Evolutionary conservation across 1,140 invertebrate genomes (phyloP), one percentile per base, ranked within the genome.

Genomic region (Xylocopa sonorina): DNA sequence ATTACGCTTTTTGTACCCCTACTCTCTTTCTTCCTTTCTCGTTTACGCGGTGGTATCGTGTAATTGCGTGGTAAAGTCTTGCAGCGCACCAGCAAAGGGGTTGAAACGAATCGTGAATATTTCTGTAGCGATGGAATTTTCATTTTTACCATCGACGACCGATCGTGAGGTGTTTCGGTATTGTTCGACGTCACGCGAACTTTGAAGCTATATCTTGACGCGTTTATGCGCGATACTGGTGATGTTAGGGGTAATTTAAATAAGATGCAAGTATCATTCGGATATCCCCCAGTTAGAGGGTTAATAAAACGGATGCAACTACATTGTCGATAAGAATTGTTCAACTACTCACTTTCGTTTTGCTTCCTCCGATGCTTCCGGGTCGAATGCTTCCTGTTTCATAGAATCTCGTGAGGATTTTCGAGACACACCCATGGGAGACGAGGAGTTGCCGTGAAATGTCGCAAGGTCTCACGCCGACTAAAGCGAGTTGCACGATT

Each of bases 331-430:
- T 38, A 38, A 38, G 38, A 38, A 21, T 67, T 6, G 46, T 66
- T 66, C 1, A 21, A 38, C 21, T 21, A 48, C 92, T 93, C 90
- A 98, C 97, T 95, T 98, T 98, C n/a, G 97, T 97, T 92, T 98
- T 98, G 85, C 96, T 97, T 51, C 97, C 97, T 27, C 97, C 97
- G 83, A 98, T 98, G 32, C 97, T 97, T 29, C 97, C 97, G 1
- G 97, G 98, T 87, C 97, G 94, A 71, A 98, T 98, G 58, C 97
- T 98, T 1, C 97, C 98, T 10, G 98, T 98, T 93, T 98, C 97
- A 89, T 98, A 99, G 93, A 99, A 99, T 78, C 98, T 94, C 4
- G 98, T 99, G 16, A 99, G 94, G 81, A 99, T 99, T 94, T 99
- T 99, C 16, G 97, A 98, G n/a, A 98, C 97, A 89, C 97, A 97